phyloP scores from a whole-genome alignment of 2,113 vertebrate species.

The Dendropsophus ebraccatus region DNA sequence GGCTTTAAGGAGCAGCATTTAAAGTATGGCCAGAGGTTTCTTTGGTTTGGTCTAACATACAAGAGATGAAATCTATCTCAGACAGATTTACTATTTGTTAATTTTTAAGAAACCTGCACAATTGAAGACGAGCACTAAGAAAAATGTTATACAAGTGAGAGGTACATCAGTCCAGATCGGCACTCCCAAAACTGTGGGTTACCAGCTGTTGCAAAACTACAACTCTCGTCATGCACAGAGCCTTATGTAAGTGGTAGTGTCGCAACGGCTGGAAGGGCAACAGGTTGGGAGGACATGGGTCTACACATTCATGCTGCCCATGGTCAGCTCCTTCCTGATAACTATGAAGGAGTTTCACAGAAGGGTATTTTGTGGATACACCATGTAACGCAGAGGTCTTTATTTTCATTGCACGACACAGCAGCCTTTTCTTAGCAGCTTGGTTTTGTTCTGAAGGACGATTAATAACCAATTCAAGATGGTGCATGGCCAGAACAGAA shows the following conservation, averaged over 20 bases:
- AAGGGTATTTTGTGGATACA: background rate
- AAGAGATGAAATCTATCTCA: slow-evolving; percentile 88
- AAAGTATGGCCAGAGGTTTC: slow-evolving; percentile 94
- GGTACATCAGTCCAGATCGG: background rate
- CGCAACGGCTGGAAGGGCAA: no score
- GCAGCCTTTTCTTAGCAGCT: background rate
- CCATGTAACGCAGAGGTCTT: background rate
- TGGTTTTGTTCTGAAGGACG: background rate
- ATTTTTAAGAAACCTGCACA: slow-evolving; percentile 71
- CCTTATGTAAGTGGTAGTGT: no score
- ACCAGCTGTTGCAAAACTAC: no score
- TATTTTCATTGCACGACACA: background rate
- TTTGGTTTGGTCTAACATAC: slow-evolving; percentile 95
- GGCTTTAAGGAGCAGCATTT: slow-evolving; percentile 96
- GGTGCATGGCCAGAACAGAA: background rate
- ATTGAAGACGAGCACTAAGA: slow-evolving; percentile 68
- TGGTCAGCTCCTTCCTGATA: background rate
- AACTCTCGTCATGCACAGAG: no score
- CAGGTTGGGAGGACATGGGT: no score
- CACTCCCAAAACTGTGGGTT: no score
- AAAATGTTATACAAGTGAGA: slow-evolving; percentile 70
- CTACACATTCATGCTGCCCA: background rate
- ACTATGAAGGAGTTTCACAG: background rate
- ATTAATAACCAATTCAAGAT: background rate
- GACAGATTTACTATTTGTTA: slow-evolving; percentile 60